Evolutionary conservation across 2,113 vertebrate species (phyloP), one percentile per base, ranked within the genome.

Genomic region (Leptosomus discolor): DNA sequence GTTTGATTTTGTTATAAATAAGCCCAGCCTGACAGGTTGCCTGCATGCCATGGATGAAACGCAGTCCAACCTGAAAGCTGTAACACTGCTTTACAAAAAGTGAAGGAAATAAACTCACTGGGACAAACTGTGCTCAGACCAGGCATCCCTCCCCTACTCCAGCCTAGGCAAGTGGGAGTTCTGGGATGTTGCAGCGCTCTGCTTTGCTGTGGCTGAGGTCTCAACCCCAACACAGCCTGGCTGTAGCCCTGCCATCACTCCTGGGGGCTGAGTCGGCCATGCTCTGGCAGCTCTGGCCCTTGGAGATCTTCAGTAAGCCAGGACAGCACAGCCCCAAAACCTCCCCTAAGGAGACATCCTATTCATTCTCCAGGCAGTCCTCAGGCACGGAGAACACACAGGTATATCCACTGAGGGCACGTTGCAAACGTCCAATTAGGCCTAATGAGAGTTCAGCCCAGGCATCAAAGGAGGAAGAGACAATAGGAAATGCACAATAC

Each of bases 381-480:
- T 69, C 18, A 3, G 21, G 12, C 20, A 27, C 0, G 0, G 23
- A 51, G 36, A 87, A 27, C 45, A 61, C 53, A 88, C 89, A 97
- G 92, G 89, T 96, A 76, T 65, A 81, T 85, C 36, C 56, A 36
- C 41, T 41, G 54, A 90, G 34, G 27, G 10, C 56, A 48, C 2
- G 2, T 71, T 86, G 54, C 54, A 83, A 76, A 68, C 5, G 7
- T 84, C 61, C 92, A 81, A 61, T 95, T 89, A 95, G 32, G 34
- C 86, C 50, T 96, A 95, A 95, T 90, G 88, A 91, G 92, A 91
- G 45, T 61, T 97, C 92, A 96, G 58, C 58, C 82, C 46, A 71
- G n/a, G 36, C 80, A 92, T 91, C 71, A 92, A 94, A 93, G 43
- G 39, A 85, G 22, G 24, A 30, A 84, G 54, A 94, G 78, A 90